Evolutionary conservation across 2,797 vertebrate species (phyloP).

Genomic region (Acestrorhynchus altus): DNA sequence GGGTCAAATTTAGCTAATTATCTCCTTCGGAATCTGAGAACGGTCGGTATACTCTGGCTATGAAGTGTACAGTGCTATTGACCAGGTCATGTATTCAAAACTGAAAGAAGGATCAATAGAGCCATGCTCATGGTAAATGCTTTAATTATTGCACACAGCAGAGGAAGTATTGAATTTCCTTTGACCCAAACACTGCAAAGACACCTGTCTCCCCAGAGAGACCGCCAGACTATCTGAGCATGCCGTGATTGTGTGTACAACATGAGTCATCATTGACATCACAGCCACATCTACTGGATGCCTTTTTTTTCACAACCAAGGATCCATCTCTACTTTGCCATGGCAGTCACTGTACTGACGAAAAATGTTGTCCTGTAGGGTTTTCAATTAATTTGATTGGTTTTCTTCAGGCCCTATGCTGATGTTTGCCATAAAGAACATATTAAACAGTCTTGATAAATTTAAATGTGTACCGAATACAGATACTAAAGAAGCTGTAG

Average conservation of each 20-base stretch:
- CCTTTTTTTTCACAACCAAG: constrained; percentile 6
- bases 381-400: constrained; percentile 11
- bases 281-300: not conserved
- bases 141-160: constrained; percentile 47
- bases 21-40: not conserved
- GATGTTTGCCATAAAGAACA: not conserved
- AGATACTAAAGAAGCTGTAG: too few relatives aligned
- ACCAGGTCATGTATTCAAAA: constrained; percentile 26
- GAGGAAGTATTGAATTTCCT: constrained; percentile 53
- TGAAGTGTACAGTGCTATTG: constrained; percentile 13
- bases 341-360: constrained; percentile 16
- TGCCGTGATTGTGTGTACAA: not conserved
- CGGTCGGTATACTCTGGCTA: not conserved
- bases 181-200: constrained; percentile 40
- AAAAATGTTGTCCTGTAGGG: not conserved
- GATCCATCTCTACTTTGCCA: constrained; percentile 8
- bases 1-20: not conserved
- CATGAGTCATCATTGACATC: not conserved
- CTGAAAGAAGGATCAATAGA: constrained; percentile 38
- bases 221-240: not conserved
- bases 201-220: constrained; percentile 34
- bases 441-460: too few relatives aligned
- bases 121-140: constrained; percentile 41
- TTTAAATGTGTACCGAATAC: too few relatives aligned
- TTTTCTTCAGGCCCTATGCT: not conserved